phyloP scores from a whole-genome alignment of 2,888 invertebrate species.

The Copidosoma aretas region DNA sequence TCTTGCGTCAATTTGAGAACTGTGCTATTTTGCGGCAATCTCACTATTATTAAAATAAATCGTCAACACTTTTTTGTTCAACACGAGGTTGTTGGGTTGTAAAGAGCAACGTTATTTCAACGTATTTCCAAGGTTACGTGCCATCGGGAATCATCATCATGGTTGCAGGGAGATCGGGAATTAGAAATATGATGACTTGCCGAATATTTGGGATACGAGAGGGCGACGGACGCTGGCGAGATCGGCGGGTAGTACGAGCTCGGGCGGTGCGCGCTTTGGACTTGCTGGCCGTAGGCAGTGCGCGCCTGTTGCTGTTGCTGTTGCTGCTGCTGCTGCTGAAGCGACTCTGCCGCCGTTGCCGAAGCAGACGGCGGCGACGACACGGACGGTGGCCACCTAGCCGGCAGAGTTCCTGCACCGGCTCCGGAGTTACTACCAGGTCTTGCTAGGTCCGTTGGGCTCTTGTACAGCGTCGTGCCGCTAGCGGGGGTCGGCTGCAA shows the following conservation, averaged over 20 bases:
- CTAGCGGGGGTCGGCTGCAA: no score
- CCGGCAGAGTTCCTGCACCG: neutral
- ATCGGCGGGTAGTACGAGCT: conserved; percentile 17
- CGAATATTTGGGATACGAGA: conserved; percentile 26
- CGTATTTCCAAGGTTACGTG: no score
- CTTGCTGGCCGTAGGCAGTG: neutral
- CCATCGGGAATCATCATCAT: no score
- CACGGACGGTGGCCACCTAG: no score
- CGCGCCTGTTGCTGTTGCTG: conserved; percentile 1
- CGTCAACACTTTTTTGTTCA: no score
- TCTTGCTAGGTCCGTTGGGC: neutral
- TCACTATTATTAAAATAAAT: no score
- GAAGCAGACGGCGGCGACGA: neutral
- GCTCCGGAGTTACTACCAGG: neutral
- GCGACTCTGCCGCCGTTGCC: neutral
- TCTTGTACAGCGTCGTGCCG: neutral
- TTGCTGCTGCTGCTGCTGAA: conserved; percentile 16
- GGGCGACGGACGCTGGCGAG: conserved; percentile 11
- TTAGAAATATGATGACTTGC: no score
- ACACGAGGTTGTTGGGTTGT: no score
- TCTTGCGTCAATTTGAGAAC: no score
- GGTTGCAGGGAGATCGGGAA: neutral
- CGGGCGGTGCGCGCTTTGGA: neutral
- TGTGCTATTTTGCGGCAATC: no score
- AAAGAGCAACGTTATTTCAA: no score